Percentiles rank a stretch among this genome's conserved stretches.
Conservation (phyloP, 2,888 invertebrate genomes). For the Busseola fusca region DNA sequence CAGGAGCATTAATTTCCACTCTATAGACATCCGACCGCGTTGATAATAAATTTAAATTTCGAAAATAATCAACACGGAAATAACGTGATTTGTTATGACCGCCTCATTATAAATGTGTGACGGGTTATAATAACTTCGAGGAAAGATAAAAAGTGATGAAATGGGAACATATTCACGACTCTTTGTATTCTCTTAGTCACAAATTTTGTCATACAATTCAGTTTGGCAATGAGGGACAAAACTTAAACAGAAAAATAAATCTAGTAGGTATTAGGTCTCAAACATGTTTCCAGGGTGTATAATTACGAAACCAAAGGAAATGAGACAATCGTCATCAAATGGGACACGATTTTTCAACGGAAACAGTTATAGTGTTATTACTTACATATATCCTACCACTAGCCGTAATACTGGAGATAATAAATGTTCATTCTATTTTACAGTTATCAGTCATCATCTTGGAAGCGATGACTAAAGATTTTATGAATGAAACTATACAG, state of each 20-base stretch:
- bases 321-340: neutral
- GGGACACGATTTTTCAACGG: neutral
- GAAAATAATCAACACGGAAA: constrained; percentile 61
- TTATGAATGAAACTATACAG: neutral
- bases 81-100: constrained; percentile 63
- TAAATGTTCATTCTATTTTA: neutral
- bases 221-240: neutral
- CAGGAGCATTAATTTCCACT: constrained; percentile 39
- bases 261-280: neutral
- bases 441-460: neutral
- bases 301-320: neutral
- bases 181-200: constrained; percentile 7
- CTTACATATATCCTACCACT: neutral
- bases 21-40: constrained; percentile 40
- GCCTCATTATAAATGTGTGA: constrained; percentile 58
- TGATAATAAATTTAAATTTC: constrained; percentile 55
- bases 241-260: neutral
- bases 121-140: constrained; percentile 47
- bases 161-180: constrained; percentile 14
- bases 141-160: constrained; percentile 28
- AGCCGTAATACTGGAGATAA: neutral
- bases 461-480: neutral
- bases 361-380: no score
- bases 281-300: no score
- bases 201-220: neutral